phyloP scores from a whole-genome alignment of 1,140 invertebrate genomes.

The Chelonus insularis region DNA sequence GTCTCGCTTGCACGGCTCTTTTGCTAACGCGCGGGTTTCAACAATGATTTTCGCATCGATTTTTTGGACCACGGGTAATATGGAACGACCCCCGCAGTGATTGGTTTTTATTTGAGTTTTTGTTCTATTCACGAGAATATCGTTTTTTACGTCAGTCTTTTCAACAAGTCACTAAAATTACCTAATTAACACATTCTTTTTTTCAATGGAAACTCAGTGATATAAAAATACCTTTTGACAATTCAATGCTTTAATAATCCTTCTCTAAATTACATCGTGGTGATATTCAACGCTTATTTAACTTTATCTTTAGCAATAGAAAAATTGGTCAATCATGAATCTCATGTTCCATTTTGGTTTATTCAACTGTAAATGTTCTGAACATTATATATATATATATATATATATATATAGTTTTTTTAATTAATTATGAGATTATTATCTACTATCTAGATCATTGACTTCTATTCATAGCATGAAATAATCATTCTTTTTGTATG shows the following conservation, averaged over 20 bases:
- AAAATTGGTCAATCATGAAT: constrained; percentile 20
- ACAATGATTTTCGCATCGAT: constrained; percentile 21
- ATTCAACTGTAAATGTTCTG: neutral
- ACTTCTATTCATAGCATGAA: too few species aligned
- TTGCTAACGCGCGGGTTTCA: constrained; percentile 12
- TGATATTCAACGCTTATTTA: neutral
- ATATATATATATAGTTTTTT: too few species aligned
- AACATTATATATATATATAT: neutral
- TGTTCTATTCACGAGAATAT: neutral
- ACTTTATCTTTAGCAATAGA: constrained; percentile 10
- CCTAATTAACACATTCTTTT: neutral
- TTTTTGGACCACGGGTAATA: constrained; percentile 12
- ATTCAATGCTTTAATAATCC: neutral
- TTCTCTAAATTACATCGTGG: neutral
- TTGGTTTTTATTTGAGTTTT: neutral
- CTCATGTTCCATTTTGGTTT: neutral
- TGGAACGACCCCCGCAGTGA: constrained; percentile 2
- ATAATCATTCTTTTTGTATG: neutral
- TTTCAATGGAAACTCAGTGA: neutral
- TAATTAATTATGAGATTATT: too few species aligned
- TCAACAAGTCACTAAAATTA: too few species aligned
- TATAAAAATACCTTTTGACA: neutral
- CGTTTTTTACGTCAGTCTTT: neutral
- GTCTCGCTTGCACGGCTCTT: constrained; percentile 12
- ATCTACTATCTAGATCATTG: too few species aligned